Evolutionary conservation across 2,113 vertebrate genomes (phyloP).

Genomic region (Hemichromis elongatus): DNA sequence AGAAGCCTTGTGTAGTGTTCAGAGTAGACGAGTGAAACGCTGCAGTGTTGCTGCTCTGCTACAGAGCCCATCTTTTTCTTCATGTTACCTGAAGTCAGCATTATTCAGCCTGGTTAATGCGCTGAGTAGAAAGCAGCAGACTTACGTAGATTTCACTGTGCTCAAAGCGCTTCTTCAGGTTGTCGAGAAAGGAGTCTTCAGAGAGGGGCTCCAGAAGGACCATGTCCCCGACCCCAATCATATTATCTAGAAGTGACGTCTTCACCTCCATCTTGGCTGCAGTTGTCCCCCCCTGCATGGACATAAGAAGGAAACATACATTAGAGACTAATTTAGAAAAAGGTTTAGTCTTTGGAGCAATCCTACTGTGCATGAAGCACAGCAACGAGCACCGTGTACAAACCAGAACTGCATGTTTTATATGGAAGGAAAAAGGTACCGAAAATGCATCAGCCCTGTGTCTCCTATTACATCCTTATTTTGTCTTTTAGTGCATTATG

Average conservation of each 20-base stretch:
- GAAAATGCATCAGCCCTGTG: neutral
- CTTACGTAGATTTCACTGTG: conserved; percentile 95
- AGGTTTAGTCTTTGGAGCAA: neutral
- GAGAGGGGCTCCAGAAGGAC: conserved; percentile 91
- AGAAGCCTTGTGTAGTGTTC: neutral
- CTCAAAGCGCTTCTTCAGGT: conserved; percentile 92
- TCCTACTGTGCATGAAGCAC: neutral
- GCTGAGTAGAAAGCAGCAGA: conserved; percentile 2
- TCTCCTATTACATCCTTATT: neutral
- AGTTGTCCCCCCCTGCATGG: conserved; percentile 68
- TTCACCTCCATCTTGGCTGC: conserved; percentile 96
- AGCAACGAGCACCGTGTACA: neutral
- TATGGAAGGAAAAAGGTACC: neutral
- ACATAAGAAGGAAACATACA: neutral
- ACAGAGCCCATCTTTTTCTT: neutral
- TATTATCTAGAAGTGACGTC: conserved; percentile 93
- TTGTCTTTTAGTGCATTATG: neutral
- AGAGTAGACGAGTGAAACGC: neutral
- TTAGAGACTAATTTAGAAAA: neutral
- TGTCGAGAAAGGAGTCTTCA: conserved; percentile 89
- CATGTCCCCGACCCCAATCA: conserved; percentile 98
- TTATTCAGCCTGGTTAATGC: neutral
- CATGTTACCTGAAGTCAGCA: neutral
- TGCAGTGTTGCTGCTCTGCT: neutral
- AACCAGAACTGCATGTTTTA: neutral